Percentiles rank a stretch among this genome's conserved stretches.
Conservation (phyloP, 2,888 invertebrate genomes). For the Hedya salicella region DNA sequence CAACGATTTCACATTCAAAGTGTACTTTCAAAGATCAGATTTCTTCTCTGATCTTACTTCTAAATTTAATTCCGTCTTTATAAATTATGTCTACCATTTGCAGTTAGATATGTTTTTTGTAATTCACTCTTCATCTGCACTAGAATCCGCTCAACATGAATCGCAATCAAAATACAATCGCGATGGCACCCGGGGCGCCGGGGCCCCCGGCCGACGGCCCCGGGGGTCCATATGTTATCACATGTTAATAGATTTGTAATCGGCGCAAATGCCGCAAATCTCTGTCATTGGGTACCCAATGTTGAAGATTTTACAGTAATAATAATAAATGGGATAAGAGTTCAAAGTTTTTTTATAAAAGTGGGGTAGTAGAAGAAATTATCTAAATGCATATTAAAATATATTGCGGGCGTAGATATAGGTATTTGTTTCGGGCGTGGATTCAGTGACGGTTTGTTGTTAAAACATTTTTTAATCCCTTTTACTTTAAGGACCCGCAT, state of each 20-base stretch:
- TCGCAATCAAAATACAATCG: slow-evolving; percentile 38
- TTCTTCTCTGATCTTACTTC: not conserved
- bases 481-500: too few relatives aligned
- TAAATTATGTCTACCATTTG: not conserved
- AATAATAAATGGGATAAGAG: not conserved
- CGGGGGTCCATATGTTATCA: slow-evolving; percentile 71
- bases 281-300: slow-evolving; percentile 32
- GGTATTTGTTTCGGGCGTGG: too few relatives aligned
- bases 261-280: slow-evolving; percentile 75
- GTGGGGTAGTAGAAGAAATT: too few relatives aligned
- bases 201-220: slow-evolving; percentile 47
- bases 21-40: not conserved
- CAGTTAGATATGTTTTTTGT: not conserved
- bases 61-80: slow-evolving; percentile 9
- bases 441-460: too few relatives aligned
- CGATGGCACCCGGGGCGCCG: slow-evolving; percentile 12
- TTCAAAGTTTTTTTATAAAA: not conserved
- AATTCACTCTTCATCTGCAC: slow-evolving; percentile 20
- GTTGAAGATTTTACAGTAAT: not conserved
- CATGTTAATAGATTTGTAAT: slow-evolving; percentile 75
- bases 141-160: slow-evolving; percentile 35
- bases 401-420: not conserved
- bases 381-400: not conserved
- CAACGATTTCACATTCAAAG: slow-evolving; percentile 2
- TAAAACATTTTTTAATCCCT: too few relatives aligned